Evolutionary conservation across 30 jellyfish, hydroid and myxozoan species (phyloP).

Genomic region (Nemopilema nomurai): DNA sequence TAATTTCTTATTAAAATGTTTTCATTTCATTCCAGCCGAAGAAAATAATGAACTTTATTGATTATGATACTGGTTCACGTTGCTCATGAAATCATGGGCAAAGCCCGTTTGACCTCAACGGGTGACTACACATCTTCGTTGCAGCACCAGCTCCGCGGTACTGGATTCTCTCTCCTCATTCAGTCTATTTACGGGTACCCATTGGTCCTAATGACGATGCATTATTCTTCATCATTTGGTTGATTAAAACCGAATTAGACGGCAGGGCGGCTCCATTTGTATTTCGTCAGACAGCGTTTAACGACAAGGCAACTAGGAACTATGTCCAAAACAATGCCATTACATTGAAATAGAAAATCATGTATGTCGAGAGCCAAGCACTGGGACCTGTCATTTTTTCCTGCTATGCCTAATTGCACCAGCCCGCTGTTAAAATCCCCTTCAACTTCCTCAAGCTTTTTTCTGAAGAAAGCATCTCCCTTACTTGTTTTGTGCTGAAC

Average conservation of each 20-base stretch:
- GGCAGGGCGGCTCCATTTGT: neutral
- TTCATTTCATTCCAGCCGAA: neutral
- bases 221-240: conserved; percentile 13
- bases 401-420: too few species aligned
- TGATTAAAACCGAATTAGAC: neutral
- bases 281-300: neutral
- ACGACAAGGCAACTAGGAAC: neutral
- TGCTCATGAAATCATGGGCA: conserved; percentile 50
- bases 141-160: neutral
- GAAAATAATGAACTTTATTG: neutral
- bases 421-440: too few species aligned
- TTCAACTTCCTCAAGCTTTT: too few species aligned
- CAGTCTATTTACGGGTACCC: conserved; percentile 33
- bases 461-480: too few species aligned
- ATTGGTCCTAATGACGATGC: conserved; percentile 23
- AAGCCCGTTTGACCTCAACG: conserved; percentile 32
- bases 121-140: conserved; percentile 21
- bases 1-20: neutral
- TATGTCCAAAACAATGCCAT: neutral
- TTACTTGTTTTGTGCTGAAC: too few species aligned
- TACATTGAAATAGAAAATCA: neutral
- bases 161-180: neutral
- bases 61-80: neutral
- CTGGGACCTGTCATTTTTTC: too few species aligned
- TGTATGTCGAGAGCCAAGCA: neutral